Percentiles rank a stretch among this genome's conserved stretches.
phyloP scores from a whole-genome alignment of 2,797 vertebrate genomes.

The Lepilemur ruficaudatus region DNA sequence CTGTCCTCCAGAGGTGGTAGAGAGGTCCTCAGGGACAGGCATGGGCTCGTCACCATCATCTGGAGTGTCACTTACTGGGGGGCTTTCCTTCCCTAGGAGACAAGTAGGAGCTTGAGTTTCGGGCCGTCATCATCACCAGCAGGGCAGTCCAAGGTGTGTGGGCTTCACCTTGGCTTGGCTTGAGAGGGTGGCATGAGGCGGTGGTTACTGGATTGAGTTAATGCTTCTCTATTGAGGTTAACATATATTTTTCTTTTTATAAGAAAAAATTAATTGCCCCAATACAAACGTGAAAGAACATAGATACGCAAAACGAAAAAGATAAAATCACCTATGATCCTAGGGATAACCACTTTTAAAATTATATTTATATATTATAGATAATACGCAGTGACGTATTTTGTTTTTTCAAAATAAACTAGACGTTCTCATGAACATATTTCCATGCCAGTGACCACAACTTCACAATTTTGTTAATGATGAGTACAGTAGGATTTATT shows the following conservation, averaged over 20 bases:
- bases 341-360: not conserved
- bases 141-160: not conserved
- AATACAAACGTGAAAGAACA: not conserved
- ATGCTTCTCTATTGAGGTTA: not conserved
- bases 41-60: slow-evolving; percentile 97
- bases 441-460: not conserved
- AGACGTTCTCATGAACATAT: not conserved
- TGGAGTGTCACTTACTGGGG: slow-evolving; percentile 90
- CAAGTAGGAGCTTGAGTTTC: slow-evolving; percentile 32
- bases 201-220: too few species aligned
- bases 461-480: not conserved
- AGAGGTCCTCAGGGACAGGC: slow-evolving; percentile 98
- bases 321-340: too few species aligned
- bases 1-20: slow-evolving; percentile 91
- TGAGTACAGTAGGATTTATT: not conserved
- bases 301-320: not conserved
- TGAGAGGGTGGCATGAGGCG: not conserved
- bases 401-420: not conserved
- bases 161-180: not conserved
- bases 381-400: accelerated
- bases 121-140: accelerated
- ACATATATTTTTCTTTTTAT: not conserved
- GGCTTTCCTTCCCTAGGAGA: slow-evolving; percentile 92
- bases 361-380: accelerated
- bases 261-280: not conserved